A percentile compares a stretch with the other conserved stretches of the same genome.
Conservation (phyloP, 2,113 vertebrate species). For the Atrichornis clamosus region DNA sequence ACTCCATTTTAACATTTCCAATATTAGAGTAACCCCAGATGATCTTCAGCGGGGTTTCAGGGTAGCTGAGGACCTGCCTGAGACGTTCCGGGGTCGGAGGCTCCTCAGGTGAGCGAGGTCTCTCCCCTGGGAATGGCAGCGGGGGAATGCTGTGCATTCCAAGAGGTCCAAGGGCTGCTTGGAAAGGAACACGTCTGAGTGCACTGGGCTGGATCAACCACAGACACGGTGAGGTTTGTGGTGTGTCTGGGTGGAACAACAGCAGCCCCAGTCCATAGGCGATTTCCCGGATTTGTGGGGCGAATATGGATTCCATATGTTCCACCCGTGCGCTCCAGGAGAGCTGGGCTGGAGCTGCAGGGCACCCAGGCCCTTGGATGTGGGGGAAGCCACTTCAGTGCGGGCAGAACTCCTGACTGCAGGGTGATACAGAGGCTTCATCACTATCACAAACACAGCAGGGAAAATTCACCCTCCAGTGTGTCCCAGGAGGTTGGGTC, state of each 20-base stretch:
- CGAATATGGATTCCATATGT: neutral
- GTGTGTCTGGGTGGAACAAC: conserved; percentile 51
- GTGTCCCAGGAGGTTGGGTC: fast-evolving
- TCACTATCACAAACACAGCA: neutral
- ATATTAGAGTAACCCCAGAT: neutral
- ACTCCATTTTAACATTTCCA: neutral
- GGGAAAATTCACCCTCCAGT: neutral
- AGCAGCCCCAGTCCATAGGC: neutral
- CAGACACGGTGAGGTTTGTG: conserved; percentile 53
- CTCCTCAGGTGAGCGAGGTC: neutral
- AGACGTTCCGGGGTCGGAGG: neutral
- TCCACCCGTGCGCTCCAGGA: neutral
- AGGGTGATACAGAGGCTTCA: too few relatives aligned
- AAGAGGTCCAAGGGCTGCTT: neutral
- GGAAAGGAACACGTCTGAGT: neutral
- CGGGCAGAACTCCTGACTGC: neutral
- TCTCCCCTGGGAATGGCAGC: neutral
- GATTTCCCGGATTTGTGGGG: conserved; percentile 5
- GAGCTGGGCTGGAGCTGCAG: neutral
- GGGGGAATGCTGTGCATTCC: neutral
- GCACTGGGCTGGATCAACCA: conserved; percentile 44
- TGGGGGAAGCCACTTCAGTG: neutral
- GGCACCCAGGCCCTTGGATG: neutral
- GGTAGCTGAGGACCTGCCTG: neutral
- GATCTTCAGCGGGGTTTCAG: neutral